Conservation (phyloP, 1,140 invertebrate species). For the Hylaeus volcanicus region DNA sequence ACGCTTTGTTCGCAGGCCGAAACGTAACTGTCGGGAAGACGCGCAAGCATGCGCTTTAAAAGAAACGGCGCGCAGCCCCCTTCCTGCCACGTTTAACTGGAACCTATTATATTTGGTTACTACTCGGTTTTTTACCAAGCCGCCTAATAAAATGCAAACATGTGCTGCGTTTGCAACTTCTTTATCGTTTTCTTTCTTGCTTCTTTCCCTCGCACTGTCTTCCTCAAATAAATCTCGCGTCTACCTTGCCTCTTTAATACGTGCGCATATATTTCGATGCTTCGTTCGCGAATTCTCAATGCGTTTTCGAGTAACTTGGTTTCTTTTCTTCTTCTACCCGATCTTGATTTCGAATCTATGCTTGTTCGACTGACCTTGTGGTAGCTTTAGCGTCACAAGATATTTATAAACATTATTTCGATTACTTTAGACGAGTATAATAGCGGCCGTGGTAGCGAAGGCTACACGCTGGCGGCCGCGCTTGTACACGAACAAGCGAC, state of each 20-base stretch:
- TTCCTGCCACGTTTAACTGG: conserved; percentile 21
- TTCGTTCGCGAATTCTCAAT: no score
- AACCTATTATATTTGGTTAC: conserved; percentile 51
- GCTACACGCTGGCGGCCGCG: no score
- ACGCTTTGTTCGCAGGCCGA: conserved; percentile 45
- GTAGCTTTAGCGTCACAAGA: no score
- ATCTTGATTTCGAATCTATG: no score
- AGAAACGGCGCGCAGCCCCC: conserved; percentile 43
- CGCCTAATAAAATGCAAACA: conserved; percentile 26
- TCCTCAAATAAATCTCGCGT: not conserved
- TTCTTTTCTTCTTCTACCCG: no score
- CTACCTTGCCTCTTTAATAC: not conserved
- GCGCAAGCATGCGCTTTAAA: conserved; percentile 66
- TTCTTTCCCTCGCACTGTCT: not conserved
- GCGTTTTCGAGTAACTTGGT: no score
- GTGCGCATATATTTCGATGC: not conserved
- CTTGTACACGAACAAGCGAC: no score
- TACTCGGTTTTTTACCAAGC: conserved; percentile 24
- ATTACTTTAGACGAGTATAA: no score
- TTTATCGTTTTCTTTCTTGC: conserved; percentile 1
- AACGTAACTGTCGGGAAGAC: conserved; percentile 52
- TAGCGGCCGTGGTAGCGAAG: no score
- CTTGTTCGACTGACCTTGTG: no score
- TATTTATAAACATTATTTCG: no score
- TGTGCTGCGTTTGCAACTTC: conserved; percentile 13